phyloP scores from a whole-genome alignment of 1,140 invertebrate species.

The Drosophila ohnishii region DNA sequence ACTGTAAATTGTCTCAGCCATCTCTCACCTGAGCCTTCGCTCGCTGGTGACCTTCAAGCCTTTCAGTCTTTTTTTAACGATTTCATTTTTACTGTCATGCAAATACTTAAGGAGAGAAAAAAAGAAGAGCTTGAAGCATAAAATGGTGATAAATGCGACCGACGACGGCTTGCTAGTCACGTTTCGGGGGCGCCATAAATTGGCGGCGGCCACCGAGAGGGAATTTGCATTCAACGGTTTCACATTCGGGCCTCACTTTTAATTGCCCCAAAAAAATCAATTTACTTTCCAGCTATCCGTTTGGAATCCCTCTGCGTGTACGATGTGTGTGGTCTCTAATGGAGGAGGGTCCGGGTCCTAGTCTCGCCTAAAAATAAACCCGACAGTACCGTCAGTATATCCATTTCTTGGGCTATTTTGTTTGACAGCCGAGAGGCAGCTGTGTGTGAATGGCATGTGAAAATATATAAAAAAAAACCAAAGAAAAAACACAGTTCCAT shows the following conservation, averaged over 20 bases:
- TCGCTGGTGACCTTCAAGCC: conserved; percentile 66
- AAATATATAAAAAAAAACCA: conserved; percentile 11
- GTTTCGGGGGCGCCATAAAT: conserved; percentile 76
- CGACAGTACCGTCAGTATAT: conserved; percentile 21
- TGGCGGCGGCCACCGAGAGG: conserved; percentile 26
- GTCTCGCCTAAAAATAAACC: conserved; percentile 32
- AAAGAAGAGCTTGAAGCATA: conserved; percentile 19
- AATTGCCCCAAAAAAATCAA: conserved; percentile 51
- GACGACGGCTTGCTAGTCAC: conserved; percentile 63
- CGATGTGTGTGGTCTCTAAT: conserved; percentile 30
- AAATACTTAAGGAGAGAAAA: conserved; percentile 24
- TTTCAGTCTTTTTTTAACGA: conserved; percentile 25
- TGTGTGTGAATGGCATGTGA: conserved; percentile 51
- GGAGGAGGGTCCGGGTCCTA: not conserved
- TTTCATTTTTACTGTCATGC: conserved; percentile 39
- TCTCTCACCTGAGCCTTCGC: conserved; percentile 41
- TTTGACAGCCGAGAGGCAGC: conserved; percentile 45
- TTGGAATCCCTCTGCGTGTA: no score
- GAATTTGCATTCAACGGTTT: conserved; percentile 69
- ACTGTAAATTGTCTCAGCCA: conserved; percentile 50
- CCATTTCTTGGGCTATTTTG: conserved; percentile 38
- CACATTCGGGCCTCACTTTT: conserved; percentile 56
- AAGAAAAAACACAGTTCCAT: conserved; percentile 38
- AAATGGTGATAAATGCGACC: conserved; percentile 47
- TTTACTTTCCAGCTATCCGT: conserved; percentile 2